These are phyloP conservation scores for Notospermus geniculatus DNA, from an alignment of 1,140 invertebrate species.

Conservation along the genomic window DNA sequence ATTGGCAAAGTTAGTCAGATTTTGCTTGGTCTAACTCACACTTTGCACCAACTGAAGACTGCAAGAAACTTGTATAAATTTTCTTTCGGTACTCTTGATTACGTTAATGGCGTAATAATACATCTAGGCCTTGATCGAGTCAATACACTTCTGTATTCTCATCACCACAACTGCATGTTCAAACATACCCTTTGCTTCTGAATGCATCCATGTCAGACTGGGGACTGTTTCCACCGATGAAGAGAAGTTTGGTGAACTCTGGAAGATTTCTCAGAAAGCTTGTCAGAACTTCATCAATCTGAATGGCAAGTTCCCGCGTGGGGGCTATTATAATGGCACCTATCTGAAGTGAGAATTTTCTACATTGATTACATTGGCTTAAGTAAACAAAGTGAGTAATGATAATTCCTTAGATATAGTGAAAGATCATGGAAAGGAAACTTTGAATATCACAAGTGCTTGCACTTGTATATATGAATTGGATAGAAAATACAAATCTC, in stretches of 20 bases:
- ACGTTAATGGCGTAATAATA: too few relatives aligned
- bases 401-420: too few relatives aligned
- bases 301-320: conserved; percentile 86
- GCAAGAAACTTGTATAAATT: too few relatives aligned
- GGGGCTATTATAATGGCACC: conserved; percentile 88
- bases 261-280: conserved; percentile 62
- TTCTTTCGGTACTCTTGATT: too few relatives aligned
- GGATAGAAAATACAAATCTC: neutral
- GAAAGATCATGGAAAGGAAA: too few relatives aligned
- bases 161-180: neutral
- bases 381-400: too few relatives aligned
- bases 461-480: too few relatives aligned
- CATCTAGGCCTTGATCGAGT: too few relatives aligned
- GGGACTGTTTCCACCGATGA: conserved; percentile 78
- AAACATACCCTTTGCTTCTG: conserved; percentile 62
- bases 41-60: too few relatives aligned
- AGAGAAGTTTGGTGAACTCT: conserved; percentile 57
- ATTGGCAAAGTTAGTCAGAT: too few relatives aligned
- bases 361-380: neutral
- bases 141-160: neutral
- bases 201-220: conserved; percentile 70
- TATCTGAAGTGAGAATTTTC: conserved; percentile 53
- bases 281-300: conserved; percentile 77
- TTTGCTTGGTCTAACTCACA: too few relatives aligned
- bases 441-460: too few relatives aligned